Percentiles rank a stretch among this genome's conserved stretches.
These are phyloP conservation scores for Troides helena DNA, from an alignment of 2,888 invertebrate genomes.

Conservation along the genomic window DNA sequence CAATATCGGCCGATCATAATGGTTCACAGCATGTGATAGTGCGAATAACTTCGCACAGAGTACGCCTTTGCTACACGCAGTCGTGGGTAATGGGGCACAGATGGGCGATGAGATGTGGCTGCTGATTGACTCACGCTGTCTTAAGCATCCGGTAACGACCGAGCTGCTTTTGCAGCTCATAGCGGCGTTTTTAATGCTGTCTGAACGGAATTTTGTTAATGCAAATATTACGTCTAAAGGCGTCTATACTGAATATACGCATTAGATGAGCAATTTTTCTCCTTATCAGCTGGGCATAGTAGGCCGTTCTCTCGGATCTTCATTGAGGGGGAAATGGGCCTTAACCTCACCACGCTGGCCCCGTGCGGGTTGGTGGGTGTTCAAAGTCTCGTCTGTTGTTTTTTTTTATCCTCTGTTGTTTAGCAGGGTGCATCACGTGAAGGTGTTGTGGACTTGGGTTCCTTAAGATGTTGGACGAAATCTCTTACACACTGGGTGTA, in stretches of 20 bases:
- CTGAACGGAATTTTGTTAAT: background rate
- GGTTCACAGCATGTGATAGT: conserved; percentile 33
- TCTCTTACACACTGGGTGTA: no score
- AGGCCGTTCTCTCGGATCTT: no score
- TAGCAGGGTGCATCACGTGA: no score
- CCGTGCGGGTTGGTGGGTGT: no score
- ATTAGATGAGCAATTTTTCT: background rate
- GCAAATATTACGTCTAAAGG: background rate
- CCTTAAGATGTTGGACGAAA: no score
- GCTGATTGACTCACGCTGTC: conserved; percentile 33
- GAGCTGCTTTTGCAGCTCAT: background rate
- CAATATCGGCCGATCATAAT: conserved; percentile 30
- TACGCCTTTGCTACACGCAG: conserved; percentile 32
- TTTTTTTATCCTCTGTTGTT: no score
- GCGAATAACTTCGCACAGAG: conserved; percentile 34
- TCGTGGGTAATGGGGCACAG: conserved; percentile 34
- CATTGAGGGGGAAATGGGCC: no score
- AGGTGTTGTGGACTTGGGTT: no score
- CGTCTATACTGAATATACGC: background rate
- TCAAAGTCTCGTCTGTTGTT: no score
- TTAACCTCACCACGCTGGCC: no score
- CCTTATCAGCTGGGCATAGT: no score
- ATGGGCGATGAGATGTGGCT: conserved; percentile 32
- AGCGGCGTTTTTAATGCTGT: background rate
- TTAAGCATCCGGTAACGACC: conserved; percentile 18